A percentile compares a stretch with the other conserved stretches of the same genome.
Evolutionary conservation across 2,113 vertebrate species (phyloP).

Genomic region (Apaloderma vittatum): DNA sequence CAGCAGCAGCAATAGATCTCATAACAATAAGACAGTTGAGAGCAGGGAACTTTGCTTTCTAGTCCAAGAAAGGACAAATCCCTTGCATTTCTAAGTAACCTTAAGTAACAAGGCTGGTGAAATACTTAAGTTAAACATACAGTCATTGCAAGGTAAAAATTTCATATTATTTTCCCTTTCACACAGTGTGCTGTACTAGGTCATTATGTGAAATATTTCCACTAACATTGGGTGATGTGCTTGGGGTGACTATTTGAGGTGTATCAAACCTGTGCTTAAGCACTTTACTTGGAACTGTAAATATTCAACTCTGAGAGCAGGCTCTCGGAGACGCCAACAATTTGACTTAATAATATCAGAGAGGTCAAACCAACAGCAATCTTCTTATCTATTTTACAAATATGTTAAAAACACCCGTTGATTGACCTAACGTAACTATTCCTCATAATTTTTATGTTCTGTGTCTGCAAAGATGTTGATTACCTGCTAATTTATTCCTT

Average conservation of each 20-base stretch:
- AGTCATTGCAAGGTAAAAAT: background rate
- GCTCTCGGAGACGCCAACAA: background rate
- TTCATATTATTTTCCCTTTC: background rate
- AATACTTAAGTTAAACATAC: background rate
- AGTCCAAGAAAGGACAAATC: background rate
- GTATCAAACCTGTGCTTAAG: background rate
- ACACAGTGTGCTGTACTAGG: background rate
- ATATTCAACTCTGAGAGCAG: background rate
- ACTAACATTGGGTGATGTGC: fast-evolving
- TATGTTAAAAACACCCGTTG: background rate
- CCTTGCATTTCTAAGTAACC: background rate
- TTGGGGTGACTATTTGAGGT: background rate
- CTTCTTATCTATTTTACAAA: background rate
- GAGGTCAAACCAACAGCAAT: background rate
- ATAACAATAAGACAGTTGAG: background rate
- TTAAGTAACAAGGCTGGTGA: background rate
- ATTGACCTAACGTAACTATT: background rate
- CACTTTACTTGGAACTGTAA: background rate
- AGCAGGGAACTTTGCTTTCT: background rate
- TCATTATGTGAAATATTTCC: background rate
- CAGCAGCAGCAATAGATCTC: background rate
- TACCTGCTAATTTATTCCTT: constrained; percentile 73
- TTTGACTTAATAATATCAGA: background rate
- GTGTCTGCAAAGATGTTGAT: constrained; percentile 57
- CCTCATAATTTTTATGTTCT: constrained; percentile 18